Conservation (phyloP, 2,113 vertebrate species). For the Anoura caudifer region DNA sequence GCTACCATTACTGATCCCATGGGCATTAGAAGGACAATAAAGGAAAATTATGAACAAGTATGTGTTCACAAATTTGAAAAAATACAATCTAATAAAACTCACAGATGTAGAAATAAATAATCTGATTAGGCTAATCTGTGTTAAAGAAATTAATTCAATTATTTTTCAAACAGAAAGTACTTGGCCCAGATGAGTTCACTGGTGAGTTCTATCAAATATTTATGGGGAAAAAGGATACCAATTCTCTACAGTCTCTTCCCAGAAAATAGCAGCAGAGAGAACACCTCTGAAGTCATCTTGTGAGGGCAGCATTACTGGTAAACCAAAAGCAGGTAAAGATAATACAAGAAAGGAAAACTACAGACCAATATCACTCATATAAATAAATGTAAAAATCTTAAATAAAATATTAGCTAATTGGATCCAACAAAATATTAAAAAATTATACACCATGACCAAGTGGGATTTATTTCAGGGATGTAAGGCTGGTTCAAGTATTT, state of each 20-base stretch:
- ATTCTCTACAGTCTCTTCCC: not conserved
- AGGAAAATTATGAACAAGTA: not conserved
- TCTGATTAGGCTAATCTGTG: not conserved
- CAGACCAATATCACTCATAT: not conserved
- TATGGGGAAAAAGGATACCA: not conserved
- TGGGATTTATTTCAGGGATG: not conserved
- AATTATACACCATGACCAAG: not conserved
- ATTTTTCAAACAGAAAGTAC: not conserved
- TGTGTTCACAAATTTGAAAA: not conserved
- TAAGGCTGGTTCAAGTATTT: not conserved
- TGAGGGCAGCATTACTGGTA: not conserved
- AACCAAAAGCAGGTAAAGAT: not conserved
- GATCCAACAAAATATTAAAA: not conserved
- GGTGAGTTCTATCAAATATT: not conserved
- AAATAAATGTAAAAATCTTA: not conserved
- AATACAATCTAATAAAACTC: not conserved
- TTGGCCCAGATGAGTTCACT: not conserved
- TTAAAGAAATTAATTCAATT: not conserved
- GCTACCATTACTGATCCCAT: not conserved
- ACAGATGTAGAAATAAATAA: not conserved
- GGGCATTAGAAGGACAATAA: not conserved
- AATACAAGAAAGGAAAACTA: not conserved
- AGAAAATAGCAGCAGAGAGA: conserved; percentile 4
- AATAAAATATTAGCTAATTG: not conserved
- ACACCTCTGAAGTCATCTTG: not conserved